phyloP scores from a whole-genome alignment of 2,797 vertebrate species.

The Myotis vivesi region DNA sequence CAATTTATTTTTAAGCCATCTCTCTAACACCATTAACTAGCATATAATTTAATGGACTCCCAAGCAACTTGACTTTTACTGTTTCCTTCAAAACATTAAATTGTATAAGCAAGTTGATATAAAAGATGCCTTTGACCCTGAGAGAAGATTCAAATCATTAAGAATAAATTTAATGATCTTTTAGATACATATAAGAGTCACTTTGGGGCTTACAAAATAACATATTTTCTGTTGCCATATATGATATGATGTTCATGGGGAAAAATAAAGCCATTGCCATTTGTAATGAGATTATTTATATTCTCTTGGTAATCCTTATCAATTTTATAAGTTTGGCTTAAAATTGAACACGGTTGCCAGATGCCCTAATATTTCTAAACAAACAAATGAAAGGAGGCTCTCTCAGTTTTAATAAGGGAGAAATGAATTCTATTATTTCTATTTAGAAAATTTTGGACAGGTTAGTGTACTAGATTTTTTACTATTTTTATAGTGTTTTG shows the following conservation, averaged over 20 bases:
- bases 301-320: neutral
- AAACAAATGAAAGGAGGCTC: slow-evolving; percentile 51
- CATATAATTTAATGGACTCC: slow-evolving; percentile 84
- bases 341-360: slow-evolving; percentile 26
- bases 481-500: neutral
- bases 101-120: slow-evolving; percentile 82
- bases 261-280: slow-evolving; percentile 58
- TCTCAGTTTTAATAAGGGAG: neutral
- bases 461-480: neutral
- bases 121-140: slow-evolving; percentile 83
- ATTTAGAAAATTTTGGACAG: neutral
- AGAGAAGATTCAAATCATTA: slow-evolving; percentile 81
- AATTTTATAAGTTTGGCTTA: slow-evolving; percentile 38
- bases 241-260: slow-evolving; percentile 27
- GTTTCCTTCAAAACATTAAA: slow-evolving; percentile 85
- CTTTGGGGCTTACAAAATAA: slow-evolving; percentile 65
- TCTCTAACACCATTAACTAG: slow-evolving; percentile 84
- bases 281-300: slow-evolving; percentile 40
- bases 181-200: slow-evolving; percentile 73
- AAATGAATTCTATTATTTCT: neutral
- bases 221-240: slow-evolving; percentile 52
- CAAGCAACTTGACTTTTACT: slow-evolving; percentile 84
- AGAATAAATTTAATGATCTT: slow-evolving; percentile 83
- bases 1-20: slow-evolving; percentile 85
- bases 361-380: neutral